These are phyloP conservation scores for Ips typographus DNA, from an alignment of 1,140 invertebrate genomes.

Conservation along the genomic window DNA sequence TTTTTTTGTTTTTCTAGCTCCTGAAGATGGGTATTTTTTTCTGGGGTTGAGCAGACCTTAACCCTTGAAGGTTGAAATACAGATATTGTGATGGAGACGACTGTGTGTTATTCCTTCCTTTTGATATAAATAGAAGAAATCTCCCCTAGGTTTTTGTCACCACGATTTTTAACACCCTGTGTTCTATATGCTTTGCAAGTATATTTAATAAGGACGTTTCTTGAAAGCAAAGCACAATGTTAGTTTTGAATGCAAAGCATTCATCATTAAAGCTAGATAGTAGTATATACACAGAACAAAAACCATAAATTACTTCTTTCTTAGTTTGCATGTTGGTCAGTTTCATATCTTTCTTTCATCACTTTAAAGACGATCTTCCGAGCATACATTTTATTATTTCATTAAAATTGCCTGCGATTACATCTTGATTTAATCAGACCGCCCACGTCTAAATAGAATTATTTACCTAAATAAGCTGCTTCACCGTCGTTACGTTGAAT, in stretches of 20 bases:
- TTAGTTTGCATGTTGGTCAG: neutral
- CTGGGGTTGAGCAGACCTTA: too few species aligned
- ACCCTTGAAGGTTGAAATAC: too few species aligned
- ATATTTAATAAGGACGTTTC: too few species aligned
- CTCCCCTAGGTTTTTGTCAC: too few species aligned
- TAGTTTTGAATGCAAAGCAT: neutral
- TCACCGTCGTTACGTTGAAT: too few species aligned
- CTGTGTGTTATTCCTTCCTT: too few species aligned
- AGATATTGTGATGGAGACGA: too few species aligned
- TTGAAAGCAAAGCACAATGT: too few species aligned
- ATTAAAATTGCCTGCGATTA: constrained; percentile 12
- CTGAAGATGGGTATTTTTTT: too few species aligned
- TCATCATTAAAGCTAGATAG: neutral
- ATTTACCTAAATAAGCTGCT: too few species aligned
- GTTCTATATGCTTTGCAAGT: neutral
- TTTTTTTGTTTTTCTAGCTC: too few species aligned
- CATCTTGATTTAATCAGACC: constrained; percentile 15
- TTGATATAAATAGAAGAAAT: too few species aligned
- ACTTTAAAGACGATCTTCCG: constrained; percentile 14
- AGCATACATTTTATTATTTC: constrained; percentile 13
- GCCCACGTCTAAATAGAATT: constrained; percentile 1
- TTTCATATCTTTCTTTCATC: neutral
- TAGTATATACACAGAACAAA: neutral
- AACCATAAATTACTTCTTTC: neutral
- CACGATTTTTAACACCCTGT: neutral